Evolutionary conservation across 2,888 invertebrate genomes (phyloP).

Genomic region (Diabrotica balteata): DNA sequence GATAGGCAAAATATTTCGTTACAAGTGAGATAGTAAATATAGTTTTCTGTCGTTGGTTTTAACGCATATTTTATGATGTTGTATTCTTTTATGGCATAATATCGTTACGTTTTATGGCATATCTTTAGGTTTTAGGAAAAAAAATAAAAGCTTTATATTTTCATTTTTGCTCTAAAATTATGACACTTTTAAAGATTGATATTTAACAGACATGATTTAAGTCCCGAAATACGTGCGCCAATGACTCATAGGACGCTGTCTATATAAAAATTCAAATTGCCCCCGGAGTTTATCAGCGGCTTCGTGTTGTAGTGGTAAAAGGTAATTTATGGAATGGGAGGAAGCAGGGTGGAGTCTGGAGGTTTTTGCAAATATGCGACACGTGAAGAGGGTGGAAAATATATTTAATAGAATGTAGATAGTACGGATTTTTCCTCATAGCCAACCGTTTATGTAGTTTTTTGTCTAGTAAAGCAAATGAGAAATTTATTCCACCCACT

Average conservation of each 20-base stretch:
- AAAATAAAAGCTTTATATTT: too few relatives aligned
- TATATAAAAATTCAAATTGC: constrained; percentile 37
- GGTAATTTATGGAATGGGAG: constrained; percentile 42
- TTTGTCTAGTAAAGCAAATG: neutral
- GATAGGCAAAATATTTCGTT: too few relatives aligned
- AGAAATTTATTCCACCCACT: too few relatives aligned
- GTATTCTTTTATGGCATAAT: too few relatives aligned
- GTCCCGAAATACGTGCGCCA: neutral
- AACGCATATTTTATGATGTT: too few relatives aligned
- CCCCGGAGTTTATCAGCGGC: constrained; percentile 34
- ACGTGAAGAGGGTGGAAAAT: constrained; percentile 27
- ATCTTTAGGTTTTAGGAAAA: too few relatives aligned
- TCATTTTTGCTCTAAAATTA: too few relatives aligned
- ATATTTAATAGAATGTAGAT: constrained; percentile 28
- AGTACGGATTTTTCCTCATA: constrained; percentile 20
- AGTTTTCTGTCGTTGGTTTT: too few relatives aligned
- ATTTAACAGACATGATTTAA: too few relatives aligned
- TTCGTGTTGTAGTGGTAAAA: constrained; percentile 32
- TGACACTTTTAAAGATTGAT: too few relatives aligned
- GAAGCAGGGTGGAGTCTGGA: constrained; percentile 36
- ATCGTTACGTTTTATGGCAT: too few relatives aligned
- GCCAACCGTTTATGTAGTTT: constrained; percentile 10
- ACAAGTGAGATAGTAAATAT: too few relatives aligned
- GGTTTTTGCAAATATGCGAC: constrained; percentile 24
- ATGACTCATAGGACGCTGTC: constrained; percentile 24